Evolutionary conservation across 2,113 vertebrate species (phyloP).

Genomic region (Dasyprocta punctata): DNA sequence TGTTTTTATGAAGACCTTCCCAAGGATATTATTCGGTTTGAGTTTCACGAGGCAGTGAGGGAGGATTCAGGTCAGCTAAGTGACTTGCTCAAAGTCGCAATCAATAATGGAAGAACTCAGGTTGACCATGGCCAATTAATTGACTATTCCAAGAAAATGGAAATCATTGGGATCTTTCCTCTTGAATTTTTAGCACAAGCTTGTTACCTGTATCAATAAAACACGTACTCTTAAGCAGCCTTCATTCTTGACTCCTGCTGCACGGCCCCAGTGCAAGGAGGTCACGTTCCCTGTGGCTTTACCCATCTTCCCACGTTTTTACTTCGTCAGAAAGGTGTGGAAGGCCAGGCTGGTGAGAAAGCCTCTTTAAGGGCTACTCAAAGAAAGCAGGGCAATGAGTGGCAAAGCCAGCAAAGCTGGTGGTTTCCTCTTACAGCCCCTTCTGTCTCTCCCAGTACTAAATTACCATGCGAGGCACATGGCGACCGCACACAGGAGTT

Average conservation of each 20-base stretch:
- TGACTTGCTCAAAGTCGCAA: background rate
- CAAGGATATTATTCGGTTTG: background rate
- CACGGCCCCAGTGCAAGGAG: background rate
- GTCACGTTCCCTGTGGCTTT: no score
- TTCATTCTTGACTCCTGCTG: background rate
- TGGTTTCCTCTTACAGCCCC: background rate
- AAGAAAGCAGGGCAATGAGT: background rate
- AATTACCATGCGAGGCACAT: constrained; percentile 43
- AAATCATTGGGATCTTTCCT: background rate
- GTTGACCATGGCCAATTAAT: background rate
- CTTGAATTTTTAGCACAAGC: background rate
- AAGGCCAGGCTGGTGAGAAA: background rate
- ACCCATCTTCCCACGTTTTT: background rate
- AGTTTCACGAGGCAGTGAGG: background rate
- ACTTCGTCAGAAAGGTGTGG: background rate
- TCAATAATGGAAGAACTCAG: background rate
- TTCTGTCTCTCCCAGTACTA: background rate
- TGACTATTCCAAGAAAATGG: background rate
- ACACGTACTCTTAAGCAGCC: background rate
- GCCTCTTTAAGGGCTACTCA: background rate
- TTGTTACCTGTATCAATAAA: background rate
- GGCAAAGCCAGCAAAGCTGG: background rate
- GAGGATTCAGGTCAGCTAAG: background rate
- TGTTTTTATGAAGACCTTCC: background rate
- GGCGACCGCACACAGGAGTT: background rate